Base-by-base conservation (phyloP, 2,888 invertebrate species). In the Cotesia congregata region DNA sequence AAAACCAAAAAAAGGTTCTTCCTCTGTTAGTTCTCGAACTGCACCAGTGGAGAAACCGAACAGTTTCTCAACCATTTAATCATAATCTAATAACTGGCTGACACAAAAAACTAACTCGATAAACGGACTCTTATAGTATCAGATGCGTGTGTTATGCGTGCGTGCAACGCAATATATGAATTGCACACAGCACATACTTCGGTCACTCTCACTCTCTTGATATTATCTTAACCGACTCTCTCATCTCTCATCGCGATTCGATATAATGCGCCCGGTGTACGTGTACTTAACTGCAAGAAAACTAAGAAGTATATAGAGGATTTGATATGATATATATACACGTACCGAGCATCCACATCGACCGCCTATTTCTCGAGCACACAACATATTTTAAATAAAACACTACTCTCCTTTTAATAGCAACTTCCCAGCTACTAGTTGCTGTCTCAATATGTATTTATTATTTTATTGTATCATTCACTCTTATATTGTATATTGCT, bases 81-180 rank as follows among this genome's bases (percentile, higher is more conserved):
- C 88, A 88, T 88, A 88, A 88, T 88, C 88, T 88, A 89, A 88
- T 88, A 88, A 89, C 88, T 84, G 86, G 85, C 88, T 87, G 88
- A 88, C 88, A 86, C 85, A 87, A 87, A 88, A 88, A 88, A 88
- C 85, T 87, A 86, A 85, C 85, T 86, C 84, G 83, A 87, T 86
- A 86, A 88, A 85, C 83, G 85, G 82, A 83, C 80, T 82, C 30
- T 30, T 30, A 12, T 50, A 50, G 84, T 83, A 81, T 80, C 82
- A 81, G 81, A 30, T 75, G 77, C 77, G 80, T 78, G 77, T 78
- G 50, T 72, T 74, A 65, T 67, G 65, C 6, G 38, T 74, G 20
- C 1, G 40, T 74, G 50, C 40, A 30, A 30, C 30, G 30, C 30
- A 30, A 30, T 30, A 30, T 30, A 30, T 30, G 30, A 30, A 30